Conservation (phyloP, 2,797 vertebrate species). For the Oceanodroma leucorhoa region DNA sequence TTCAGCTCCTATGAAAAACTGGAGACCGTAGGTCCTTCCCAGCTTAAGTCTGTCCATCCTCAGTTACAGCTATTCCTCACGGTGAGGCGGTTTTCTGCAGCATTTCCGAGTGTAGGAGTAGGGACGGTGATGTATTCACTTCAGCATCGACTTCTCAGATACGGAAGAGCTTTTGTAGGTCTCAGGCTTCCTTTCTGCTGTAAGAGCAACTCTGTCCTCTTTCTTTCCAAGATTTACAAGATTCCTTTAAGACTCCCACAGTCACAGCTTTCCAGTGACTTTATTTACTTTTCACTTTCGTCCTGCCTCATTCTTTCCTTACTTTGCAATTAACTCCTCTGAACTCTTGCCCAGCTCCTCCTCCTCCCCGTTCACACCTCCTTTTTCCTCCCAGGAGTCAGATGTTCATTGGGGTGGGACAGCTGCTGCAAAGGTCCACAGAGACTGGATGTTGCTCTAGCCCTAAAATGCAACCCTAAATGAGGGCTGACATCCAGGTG, state of each 20-base stretch:
- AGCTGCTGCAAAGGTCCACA: neutral
- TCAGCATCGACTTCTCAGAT: neutral
- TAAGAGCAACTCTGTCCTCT: neutral
- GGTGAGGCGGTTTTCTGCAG: neutral
- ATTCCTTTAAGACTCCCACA: neutral
- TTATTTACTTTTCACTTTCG: slow-evolving; percentile 5
- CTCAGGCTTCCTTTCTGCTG: neutral
- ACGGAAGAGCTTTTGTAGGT: neutral
- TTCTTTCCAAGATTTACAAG: neutral
- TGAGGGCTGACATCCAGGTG: neutral
- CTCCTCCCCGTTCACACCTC: neutral
- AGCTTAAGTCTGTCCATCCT: neutral
- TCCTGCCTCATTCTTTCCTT: neutral
- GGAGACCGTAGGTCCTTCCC: neutral
- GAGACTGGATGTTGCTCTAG: neutral
- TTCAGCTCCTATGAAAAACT: neutral
- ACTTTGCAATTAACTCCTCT: neutral
- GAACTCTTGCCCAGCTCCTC: neutral
- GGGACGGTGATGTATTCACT: neutral
- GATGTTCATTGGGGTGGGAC: neutral
- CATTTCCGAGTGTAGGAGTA: neutral
- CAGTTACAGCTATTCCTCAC: neutral
- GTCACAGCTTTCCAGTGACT: neutral
- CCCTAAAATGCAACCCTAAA: neutral
- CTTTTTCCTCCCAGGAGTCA: neutral